Evolutionary conservation across 1,140 invertebrate species (phyloP), one percentile per base, ranked within the genome.

Genomic region (Melitaea cinxia): DNA sequence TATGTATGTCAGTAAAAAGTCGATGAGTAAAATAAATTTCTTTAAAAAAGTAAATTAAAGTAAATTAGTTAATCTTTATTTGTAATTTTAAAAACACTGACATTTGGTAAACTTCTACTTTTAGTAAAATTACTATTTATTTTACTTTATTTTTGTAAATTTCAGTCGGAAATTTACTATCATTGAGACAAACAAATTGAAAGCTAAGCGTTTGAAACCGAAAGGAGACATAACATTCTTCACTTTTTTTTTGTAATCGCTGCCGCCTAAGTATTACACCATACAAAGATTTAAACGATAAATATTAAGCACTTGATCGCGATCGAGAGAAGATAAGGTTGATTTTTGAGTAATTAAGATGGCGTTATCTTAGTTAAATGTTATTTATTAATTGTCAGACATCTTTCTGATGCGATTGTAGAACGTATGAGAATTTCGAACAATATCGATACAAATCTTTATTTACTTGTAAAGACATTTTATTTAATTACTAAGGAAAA

Each of bases 271-370:
- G 7, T 28, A 14, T 58, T 62, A 53, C 4, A 15, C 55, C 56
- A 39, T 9, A 42, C n/a, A 26, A 28, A 24, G 35, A 17, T 63
- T 65, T 65, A 55, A 68, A 71, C 60, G 50, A 66, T 68, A 62
- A 72, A 70, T 60, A 59, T 60, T n/a, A 58, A 58, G 59, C 57
- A 62, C 55, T 68, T 72, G 70, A 59, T 35, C 50, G 52, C 56
- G 71, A 78, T 74, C 58, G 50, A 65, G 62, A 37, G 26, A 47
- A 72, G 77, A 78, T 76, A 78, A 74, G 21, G 64, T 75, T 66
- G 52, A 71, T 73, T 78, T 75, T 78, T 78, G 61, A 72, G 70
- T 78, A 78, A 78, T 78, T 78, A 76, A 65, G 64, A 58, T 45
- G 35, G n/a, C 24, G 42, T 49, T 59, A 47, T 23, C 45, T 59